These are phyloP conservation scores for Oryzias javanicus DNA, from an alignment of 2,113 vertebrate genomes.

Conservation along the genomic window DNA sequence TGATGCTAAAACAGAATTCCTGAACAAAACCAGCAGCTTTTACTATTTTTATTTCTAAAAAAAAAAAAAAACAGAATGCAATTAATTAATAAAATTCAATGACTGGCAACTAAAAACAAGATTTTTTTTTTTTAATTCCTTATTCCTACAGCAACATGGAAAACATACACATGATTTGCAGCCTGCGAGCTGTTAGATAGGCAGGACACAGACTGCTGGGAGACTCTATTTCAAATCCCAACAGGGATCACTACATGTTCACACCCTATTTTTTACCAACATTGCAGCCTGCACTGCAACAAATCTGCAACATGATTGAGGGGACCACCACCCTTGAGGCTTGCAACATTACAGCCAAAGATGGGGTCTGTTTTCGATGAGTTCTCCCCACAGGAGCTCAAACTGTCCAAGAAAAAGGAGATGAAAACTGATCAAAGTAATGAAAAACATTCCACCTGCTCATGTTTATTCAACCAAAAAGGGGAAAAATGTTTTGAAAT, in stretches of 20 bases:
- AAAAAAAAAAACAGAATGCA: background rate
- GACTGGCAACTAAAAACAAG: background rate
- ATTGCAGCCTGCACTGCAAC: background rate
- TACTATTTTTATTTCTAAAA: no score
- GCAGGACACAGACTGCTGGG: background rate
- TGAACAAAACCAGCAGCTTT: no score
- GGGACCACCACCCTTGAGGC: background rate
- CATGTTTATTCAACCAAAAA: background rate
- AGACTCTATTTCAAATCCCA: background rate
- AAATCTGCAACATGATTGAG: slow-evolving; percentile 1
- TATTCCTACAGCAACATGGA: background rate
- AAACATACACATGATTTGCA: background rate
- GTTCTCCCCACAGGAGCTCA: background rate
- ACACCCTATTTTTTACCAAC: background rate
- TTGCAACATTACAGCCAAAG: background rate
- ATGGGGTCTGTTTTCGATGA: background rate
- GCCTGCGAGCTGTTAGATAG: background rate
- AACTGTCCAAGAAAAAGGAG: background rate
- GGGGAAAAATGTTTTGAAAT: background rate
- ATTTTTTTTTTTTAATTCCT: no score
- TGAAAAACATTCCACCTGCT: background rate
- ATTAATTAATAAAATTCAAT: background rate
- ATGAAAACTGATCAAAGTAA: background rate
- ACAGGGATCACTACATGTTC: background rate
- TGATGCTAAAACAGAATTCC: no score